These are phyloP conservation scores for Cactoblastis cactorum DNA, from an alignment of 2,888 invertebrate species.

Conservation along the genomic window DNA sequence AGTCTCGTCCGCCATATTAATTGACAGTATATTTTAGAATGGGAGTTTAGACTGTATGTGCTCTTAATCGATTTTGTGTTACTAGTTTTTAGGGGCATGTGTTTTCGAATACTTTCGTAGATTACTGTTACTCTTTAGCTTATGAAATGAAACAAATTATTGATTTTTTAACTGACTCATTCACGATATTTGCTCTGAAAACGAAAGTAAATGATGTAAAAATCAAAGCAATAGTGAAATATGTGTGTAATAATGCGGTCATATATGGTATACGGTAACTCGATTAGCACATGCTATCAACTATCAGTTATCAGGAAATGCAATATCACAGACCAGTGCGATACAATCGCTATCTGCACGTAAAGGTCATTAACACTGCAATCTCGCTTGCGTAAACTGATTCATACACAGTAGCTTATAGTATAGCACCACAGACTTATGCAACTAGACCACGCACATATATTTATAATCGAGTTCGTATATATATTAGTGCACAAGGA, in stretches of 20 bases:
- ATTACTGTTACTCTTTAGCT: too few relatives aligned
- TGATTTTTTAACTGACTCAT: too few relatives aligned
- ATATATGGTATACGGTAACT: not conserved
- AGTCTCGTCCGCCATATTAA: not conserved
- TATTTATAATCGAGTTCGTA: too few relatives aligned
- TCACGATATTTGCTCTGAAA: too few relatives aligned
- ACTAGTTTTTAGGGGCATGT: not conserved
- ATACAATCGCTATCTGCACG: not conserved
- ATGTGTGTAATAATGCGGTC: too few relatives aligned
- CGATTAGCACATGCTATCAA: not conserved
- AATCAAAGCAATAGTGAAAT: too few relatives aligned
- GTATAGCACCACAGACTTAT: not conserved
- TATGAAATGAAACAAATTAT: too few relatives aligned
- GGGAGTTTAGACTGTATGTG: not conserved
- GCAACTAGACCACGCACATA: too few relatives aligned
- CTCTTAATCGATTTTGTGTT: not conserved
- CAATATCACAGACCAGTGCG: not conserved
- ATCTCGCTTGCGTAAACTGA: constrained; percentile 13
- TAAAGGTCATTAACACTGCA: constrained; percentile 13
- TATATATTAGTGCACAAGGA: too few relatives aligned
- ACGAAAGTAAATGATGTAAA: too few relatives aligned
- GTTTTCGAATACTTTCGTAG: too few relatives aligned
- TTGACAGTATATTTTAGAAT: not conserved
- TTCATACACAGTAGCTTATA: not conserved
- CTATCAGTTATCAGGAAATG: constrained; percentile 1